Base-by-base conservation (phyloP, 1,140 invertebrate genomes). In the Magallana gigas region DNA sequence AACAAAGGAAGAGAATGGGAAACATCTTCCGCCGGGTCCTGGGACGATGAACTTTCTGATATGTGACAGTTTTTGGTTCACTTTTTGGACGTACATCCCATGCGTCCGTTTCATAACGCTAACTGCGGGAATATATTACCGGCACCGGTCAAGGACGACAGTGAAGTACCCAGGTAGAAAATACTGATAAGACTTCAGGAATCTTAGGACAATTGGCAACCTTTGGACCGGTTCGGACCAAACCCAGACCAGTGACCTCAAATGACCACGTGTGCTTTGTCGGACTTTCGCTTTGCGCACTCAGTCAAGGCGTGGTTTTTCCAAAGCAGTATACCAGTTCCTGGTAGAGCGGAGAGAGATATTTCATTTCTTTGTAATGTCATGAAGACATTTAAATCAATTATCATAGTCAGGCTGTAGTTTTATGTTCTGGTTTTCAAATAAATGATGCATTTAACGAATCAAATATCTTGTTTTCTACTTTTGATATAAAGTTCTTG, bases 1-100 rank as follows among this genome's bases (percentile, higher is more conserved):
- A 93, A 86, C 90, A 89, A 57, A 90, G 89, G 83, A 92, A 92
- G 85, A 90, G 88, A 85, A 93, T 91, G 85, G 85, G 71, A 57
- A 91, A 90, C 56, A 89, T 93, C 60, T 81, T 93, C 58, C 86
- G 83, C 12, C 91, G 90, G 56, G 29, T 62, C 64, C 9, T 86
- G 88, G 81, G 48, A 57, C 81, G 81, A n/a, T 83, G 81, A 83
- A 83, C 68, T 76, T 76, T 12, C 36, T 29, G 23, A 76, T 8
- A 23, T 29, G 12, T 76, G 12, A 9, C 6, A 76, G 36, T 29
- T 76, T 76, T 36, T 18, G 68, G 23, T 29, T 76, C 23, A 76
- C 23, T 29, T 36, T 23, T 18, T 29, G 8, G 68, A 76, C 68
- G 68, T 76, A 76, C 36, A 76, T 29, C 68, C 68, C 68, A 76